Evolutionary conservation across 2,888 invertebrate species (phyloP).

Genomic region (Dynastes maya): DNA sequence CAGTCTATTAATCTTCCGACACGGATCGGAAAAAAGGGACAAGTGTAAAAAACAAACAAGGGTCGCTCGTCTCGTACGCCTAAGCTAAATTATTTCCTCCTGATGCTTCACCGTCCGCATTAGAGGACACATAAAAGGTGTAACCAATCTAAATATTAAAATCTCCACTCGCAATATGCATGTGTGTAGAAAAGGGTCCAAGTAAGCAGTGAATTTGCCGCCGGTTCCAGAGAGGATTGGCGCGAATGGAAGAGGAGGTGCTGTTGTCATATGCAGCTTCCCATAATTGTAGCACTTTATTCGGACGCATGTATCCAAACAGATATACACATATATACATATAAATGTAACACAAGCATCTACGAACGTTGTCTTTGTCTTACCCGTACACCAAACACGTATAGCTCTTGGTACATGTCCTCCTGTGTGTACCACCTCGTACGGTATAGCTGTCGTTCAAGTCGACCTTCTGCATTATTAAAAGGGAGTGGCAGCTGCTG

Average conservation of each 20-base stretch:
- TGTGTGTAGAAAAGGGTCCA: too few relatives aligned
- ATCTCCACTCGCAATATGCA: constrained; percentile 55
- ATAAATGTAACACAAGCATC: constrained; percentile 26
- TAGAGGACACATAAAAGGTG: constrained; percentile 69
- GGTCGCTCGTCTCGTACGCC: constrained; percentile 64
- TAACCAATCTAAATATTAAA: constrained; percentile 72
- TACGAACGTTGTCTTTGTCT: neutral
- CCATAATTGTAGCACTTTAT: constrained; percentile 70
- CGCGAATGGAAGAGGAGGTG: constrained; percentile 18
- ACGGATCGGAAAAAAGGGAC: constrained; percentile 65
- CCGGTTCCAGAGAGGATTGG: neutral
- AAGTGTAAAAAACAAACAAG: constrained; percentile 71
- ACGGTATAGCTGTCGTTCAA: constrained; percentile 51
- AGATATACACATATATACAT: constrained; percentile 16
- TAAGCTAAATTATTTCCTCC: constrained; percentile 69
- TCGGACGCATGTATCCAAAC: constrained; percentile 61
- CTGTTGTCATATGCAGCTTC: constrained; percentile 69
- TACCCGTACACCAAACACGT: too few relatives aligned
- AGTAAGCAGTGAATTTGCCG: constrained; percentile 37
- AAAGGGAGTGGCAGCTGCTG: constrained; percentile 68
- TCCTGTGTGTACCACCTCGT: constrained; percentile 40
- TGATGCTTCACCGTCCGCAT: neutral
- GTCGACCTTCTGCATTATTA: constrained; percentile 65
- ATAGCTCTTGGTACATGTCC: too few relatives aligned
- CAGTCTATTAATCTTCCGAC: constrained; percentile 61